Conservation (phyloP, 2,797 vertebrate species). For the Vipera ursinii region DNA sequence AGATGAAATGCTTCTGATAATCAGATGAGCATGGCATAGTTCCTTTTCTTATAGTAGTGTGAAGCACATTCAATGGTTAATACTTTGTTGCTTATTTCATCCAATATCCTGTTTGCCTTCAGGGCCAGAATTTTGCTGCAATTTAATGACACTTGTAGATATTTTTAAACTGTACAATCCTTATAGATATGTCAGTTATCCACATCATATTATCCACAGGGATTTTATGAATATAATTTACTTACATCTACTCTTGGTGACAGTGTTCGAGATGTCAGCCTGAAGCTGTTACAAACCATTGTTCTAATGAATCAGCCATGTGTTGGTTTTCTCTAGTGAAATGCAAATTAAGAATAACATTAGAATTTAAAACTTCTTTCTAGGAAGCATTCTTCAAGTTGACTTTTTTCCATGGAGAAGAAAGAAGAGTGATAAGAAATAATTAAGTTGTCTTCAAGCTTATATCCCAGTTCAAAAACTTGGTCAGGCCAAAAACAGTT, state of each 20-base stretch:
- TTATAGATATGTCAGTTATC: background rate
- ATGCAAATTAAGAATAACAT: constrained; percentile 12
- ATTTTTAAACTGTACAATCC: background rate
- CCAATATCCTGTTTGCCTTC: background rate
- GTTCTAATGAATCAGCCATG: constrained; percentile 39
- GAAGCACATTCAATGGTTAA: background rate
- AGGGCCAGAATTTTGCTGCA: background rate
- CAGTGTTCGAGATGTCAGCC: constrained; percentile 40
- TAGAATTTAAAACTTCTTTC: background rate
- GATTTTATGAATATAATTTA: constrained; percentile 49
- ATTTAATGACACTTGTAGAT: background rate
- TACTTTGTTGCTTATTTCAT: background rate
- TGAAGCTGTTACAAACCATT: constrained; percentile 32
- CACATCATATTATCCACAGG: background rate
- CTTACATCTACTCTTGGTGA: constrained; percentile 44
- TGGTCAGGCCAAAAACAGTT: background rate
- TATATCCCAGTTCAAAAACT: constrained; percentile 19
- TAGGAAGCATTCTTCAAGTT: background rate
- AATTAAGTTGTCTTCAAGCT: constrained; percentile 14
- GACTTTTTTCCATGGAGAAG: background rate
- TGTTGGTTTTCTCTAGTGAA: constrained; percentile 29
- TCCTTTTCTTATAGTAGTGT: background rate
- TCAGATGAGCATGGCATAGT: background rate
- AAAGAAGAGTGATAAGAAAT: background rate
- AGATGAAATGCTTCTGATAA: background rate